Conservation (phyloP, 2,888 invertebrate species). For the Heliconius cydno region DNA sequence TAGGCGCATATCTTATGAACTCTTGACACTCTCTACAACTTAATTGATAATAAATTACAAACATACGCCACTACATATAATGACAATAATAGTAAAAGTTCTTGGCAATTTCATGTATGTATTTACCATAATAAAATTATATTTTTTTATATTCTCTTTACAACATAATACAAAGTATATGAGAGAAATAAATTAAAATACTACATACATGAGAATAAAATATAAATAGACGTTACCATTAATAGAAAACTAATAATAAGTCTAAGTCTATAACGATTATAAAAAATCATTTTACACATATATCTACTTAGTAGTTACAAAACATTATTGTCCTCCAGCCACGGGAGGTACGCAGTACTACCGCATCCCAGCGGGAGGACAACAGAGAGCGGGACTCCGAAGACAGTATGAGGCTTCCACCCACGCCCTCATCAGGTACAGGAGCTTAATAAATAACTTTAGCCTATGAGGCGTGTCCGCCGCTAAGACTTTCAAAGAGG, state of each 20-base stretch:
- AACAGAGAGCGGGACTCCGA: conserved; percentile 54
- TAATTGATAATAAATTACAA: conserved; percentile 37
- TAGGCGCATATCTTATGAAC: conserved; percentile 39
- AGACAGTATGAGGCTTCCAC: conserved; percentile 60
- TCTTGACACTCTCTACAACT: conserved; percentile 34
- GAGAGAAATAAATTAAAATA: conserved; percentile 38
- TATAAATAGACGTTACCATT: conserved; percentile 50
- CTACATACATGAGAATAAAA: conserved; percentile 10
- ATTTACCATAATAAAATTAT: neutral
- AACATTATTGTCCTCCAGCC: conserved; percentile 68
- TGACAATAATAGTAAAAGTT: conserved; percentile 6
- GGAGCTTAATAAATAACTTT: conserved; percentile 74
- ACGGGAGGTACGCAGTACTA: conserved; percentile 37
- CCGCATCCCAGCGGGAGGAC: conserved; percentile 48
- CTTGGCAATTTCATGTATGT: neutral
- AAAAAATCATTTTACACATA: conserved; percentile 58
- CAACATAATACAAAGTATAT: conserved; percentile 28
- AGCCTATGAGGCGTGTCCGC: conserved; percentile 46
- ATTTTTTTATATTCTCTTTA: neutral
- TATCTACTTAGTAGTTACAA: conserved; percentile 82
- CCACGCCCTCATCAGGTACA: conserved; percentile 81
- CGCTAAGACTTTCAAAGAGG: conserved; percentile 65
- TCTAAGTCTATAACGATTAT: conserved; percentile 63
- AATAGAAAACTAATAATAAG: conserved; percentile 60
- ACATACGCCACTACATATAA: conserved; percentile 26